Evolutionary conservation across 2,113 vertebrate species (phyloP).

Genomic region (Pipra filicauda): DNA sequence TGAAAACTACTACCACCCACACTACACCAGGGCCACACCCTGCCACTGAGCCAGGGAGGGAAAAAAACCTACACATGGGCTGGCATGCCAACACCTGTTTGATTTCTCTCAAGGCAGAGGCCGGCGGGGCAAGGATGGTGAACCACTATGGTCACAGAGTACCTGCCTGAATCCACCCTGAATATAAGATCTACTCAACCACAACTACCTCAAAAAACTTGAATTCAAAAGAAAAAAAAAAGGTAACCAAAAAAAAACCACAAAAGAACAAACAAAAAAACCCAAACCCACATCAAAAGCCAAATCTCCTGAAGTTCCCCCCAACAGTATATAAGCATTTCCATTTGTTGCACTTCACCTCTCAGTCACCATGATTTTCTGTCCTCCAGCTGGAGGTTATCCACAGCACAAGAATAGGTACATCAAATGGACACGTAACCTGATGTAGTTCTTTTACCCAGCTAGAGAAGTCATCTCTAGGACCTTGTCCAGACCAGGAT

Average conservation of each 20-base stretch:
- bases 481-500: neutral
- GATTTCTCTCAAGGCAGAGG: neutral
- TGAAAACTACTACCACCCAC: rapidly evolving
- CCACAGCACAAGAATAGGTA: neutral
- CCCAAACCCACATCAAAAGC: neutral
- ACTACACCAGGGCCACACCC: rapidly evolving
- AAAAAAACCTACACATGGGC: neutral
- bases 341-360: neutral
- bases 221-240: neutral
- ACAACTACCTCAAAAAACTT: neutral
- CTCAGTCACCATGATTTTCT: neutral
- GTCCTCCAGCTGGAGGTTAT: neutral
- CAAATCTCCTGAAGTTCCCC: neutral
- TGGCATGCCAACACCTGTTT: rapidly evolving
- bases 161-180: neutral
- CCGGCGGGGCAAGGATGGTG: neutral
- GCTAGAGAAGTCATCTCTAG: neutral
- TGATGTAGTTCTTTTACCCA: neutral
- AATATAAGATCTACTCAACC: neutral
- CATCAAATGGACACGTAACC: neutral
- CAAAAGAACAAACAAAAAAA: neutral
- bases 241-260: too few species aligned
- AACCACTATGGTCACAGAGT: neutral
- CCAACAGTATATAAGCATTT: neutral
- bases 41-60: neutral